Percentiles rank a stretch among this genome's conserved stretches.
These are phyloP conservation scores for Lasioglossum malachurum DNA, from an alignment of 2,888 invertebrate species.

Conservation along the genomic window DNA sequence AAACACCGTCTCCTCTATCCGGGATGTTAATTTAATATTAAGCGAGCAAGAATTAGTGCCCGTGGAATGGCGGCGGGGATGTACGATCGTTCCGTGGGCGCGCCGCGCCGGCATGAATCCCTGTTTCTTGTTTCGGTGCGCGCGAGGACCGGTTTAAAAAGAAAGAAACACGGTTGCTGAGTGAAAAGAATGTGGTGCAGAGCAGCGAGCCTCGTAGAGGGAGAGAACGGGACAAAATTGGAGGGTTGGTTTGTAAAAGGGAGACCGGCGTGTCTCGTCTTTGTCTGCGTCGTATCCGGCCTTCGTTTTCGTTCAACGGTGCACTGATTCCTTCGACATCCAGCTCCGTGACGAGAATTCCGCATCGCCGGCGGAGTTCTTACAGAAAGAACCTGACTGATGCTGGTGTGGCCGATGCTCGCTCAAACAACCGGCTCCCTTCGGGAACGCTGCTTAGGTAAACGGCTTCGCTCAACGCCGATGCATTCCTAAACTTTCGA, in stretches of 20 bases:
- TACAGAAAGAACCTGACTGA: neutral
- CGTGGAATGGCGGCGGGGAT: slow-evolving; percentile 5
- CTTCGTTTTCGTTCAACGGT: slow-evolving; percentile 56
- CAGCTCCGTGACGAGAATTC: slow-evolving; percentile 68
- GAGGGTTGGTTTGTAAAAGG: slow-evolving; percentile 54
- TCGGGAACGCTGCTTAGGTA: slow-evolving; percentile 24
- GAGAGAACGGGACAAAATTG: slow-evolving; percentile 53
- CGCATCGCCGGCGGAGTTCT: slow-evolving; percentile 15
- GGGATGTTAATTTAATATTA: slow-evolving; percentile 61
- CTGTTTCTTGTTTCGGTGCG: neutral
- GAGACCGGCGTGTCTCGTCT: slow-evolving; percentile 47
- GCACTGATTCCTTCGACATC: slow-evolving; percentile 71
- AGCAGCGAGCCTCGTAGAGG: neutral
- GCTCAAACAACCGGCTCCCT: slow-evolving; percentile 10
- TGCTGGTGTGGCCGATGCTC: neutral
- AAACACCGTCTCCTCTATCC: slow-evolving; percentile 29
- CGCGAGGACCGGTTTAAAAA: neutral
- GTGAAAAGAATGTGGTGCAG: neutral
- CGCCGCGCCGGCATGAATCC: neutral
- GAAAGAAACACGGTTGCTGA: neutral
- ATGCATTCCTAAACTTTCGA: slow-evolving; percentile 6
- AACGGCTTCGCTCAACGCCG: slow-evolving; percentile 35
- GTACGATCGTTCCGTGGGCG: neutral
- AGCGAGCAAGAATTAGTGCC: slow-evolving; percentile 42
- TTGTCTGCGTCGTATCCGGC: slow-evolving; percentile 67